These are phyloP conservation scores for Hypsopygia costalis DNA, from an alignment of 2,888 invertebrate species.

Conservation along the genomic window DNA sequence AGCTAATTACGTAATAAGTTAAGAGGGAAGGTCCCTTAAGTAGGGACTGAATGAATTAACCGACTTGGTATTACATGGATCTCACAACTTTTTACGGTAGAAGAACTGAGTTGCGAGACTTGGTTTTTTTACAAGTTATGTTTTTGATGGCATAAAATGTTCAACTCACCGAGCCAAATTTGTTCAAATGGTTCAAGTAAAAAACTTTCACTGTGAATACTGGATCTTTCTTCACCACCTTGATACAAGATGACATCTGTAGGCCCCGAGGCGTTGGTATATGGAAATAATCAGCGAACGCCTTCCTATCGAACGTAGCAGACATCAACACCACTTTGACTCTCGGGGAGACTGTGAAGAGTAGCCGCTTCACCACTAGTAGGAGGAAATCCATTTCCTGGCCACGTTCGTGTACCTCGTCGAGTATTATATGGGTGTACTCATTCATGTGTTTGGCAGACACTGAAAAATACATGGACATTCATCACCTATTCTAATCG, in stretches of 20 bases:
- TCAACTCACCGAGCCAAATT: conserved; percentile 73
- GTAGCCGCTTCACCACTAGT: conserved; percentile 88
- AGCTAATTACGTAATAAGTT: too few relatives aligned
- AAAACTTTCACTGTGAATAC: conserved; percentile 81
- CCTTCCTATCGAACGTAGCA: conserved; percentile 90
- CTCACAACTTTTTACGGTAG: too few relatives aligned
- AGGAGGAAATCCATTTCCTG: conserved; percentile 95
- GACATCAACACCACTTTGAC: conserved; percentile 90
- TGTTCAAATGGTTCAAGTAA: conserved; percentile 80
- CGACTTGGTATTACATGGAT: too few relatives aligned
- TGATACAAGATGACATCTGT: conserved; percentile 55
- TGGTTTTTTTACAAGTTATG: too few relatives aligned
- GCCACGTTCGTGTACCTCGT: conserved; percentile 96
- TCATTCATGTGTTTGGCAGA: conserved; percentile 84
- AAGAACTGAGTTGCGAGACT: too few relatives aligned
- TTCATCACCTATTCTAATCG: too few relatives aligned
- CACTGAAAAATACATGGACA: conserved; percentile 56
- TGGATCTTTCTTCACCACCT: conserved; percentile 66
- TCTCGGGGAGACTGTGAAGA: conserved; percentile 74
- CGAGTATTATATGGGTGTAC: conserved; percentile 94
- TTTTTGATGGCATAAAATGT: too few relatives aligned
- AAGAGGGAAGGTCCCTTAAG: too few relatives aligned
- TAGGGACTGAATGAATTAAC: too few relatives aligned
- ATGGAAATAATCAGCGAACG: conserved; percentile 85
- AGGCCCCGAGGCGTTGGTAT: conserved; percentile 41